Conservation (phyloP, 2,797 vertebrate species). For the Gallinago nigripennis region DNA sequence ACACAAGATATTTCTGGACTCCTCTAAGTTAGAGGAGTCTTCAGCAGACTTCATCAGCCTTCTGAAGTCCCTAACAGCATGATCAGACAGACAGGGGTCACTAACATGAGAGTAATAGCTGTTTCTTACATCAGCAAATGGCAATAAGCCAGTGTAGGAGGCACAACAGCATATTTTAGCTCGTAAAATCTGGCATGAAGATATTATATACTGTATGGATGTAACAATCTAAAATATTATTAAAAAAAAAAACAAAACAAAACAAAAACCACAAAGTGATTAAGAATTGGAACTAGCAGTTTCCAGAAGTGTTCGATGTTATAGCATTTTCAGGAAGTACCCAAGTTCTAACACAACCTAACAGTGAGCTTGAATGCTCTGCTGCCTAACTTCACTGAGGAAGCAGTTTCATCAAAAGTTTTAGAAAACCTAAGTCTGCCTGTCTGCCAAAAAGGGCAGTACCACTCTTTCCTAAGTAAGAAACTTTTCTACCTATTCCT, state of each 20-base stretch:
- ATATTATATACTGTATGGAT: neutral
- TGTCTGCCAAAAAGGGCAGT: neutral
- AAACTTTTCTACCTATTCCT: neutral
- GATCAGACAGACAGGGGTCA: neutral
- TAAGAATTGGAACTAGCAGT: neutral
- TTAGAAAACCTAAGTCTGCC: neutral
- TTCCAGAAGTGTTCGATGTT: neutral
- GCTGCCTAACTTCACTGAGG: neutral
- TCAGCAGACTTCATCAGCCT: neutral
- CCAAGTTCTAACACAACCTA: neutral
- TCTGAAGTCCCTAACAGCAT: neutral
- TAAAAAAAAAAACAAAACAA: neutral
- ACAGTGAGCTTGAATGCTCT: neutral
- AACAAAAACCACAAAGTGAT: neutral
- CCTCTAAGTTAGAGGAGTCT: neutral
- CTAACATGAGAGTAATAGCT: neutral
- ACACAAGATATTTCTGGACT: rapidly evolving
- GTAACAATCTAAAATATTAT: neutral
- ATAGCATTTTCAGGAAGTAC: neutral
- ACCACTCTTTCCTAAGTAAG: neutral
- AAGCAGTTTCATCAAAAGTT: neutral
- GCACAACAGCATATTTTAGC: neutral
- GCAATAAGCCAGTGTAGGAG: neutral
- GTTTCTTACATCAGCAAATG: neutral
- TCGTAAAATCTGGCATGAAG: neutral